Base-by-base conservation (phyloP, 2,113 vertebrate species). In the Forbesichthys papilliferus region DNA sequence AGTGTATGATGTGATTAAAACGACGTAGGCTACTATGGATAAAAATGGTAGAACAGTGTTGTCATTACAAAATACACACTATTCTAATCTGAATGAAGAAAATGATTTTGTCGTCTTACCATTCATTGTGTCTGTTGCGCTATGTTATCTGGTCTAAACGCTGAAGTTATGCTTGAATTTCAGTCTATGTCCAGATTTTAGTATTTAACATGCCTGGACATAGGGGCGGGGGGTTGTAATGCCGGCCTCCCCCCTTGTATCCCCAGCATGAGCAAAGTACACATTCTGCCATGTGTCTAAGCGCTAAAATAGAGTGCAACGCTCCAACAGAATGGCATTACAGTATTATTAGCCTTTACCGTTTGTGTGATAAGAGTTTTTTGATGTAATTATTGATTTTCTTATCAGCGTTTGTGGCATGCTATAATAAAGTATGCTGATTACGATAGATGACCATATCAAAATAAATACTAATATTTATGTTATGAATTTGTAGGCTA, bases 191-290 rank as follows among this genome's bases (percentile, higher is more conserved):
- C 77, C 58, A 70, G 10, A 84, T 87, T 91, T 87, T 91, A 89
- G 88, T 94, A 94, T 93, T 94, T 94, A 91, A 94, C 91, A 73
- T 64, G 73, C 77, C 58, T 3, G 53, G 13, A 73, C 56, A 59
- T 82, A 84, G 88, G 71, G 86, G 89, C 83, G 91, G 80, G 0
- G 0, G 82, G 71, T 83, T 90, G 93, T 92, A 94, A 94, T 92
- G 9, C 53, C 47, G 34, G 10, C 68, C 72, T 18, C n/a, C 69
- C 48, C 65, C 18, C 88, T 84, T 86, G 48, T 89, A 75, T 57
- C 69, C 77, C 61, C 61, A 11, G 55, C 68, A 78, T 4, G 60
- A 70, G 71, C 77, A 82, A 88, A 88, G 85, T 79, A 64, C 82
- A 85, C 73, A 56, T 68, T 56, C 80, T 14, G 5, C 34, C 64